Evolutionary conservation across 2,797 vertebrate species (phyloP).

Genomic region (Fringilla coelebs): DNA sequence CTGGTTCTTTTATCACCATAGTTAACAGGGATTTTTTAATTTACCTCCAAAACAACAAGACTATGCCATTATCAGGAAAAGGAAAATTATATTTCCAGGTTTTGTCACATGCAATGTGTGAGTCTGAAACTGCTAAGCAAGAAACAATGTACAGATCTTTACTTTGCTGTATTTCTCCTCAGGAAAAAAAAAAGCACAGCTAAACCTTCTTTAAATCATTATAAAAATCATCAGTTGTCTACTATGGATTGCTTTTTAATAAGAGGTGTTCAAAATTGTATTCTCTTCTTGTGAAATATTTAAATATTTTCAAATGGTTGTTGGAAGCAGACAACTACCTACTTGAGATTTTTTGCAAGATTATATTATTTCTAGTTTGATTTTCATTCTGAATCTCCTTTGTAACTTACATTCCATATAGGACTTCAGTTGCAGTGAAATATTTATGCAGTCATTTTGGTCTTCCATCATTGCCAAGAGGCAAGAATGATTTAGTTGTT

Average conservation of each 20-base stretch:
- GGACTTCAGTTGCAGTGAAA: slow-evolving; percentile 65
- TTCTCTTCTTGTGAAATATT: not conserved
- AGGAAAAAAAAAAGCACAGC: not conserved
- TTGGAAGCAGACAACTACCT: not conserved
- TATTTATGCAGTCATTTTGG: slow-evolving; percentile 40
- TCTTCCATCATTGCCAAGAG: slow-evolving; percentile 30
- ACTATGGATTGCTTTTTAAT: not conserved
- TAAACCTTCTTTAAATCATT: not conserved
- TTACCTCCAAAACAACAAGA: not conserved
- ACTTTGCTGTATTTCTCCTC: not conserved
- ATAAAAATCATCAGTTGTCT: not conserved
- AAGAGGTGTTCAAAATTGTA: not conserved
- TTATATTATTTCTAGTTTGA: not conserved
- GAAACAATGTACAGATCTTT: not conserved
- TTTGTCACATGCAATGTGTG: not conserved
- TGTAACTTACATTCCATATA: slow-evolving; percentile 68
- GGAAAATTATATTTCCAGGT: not conserved
- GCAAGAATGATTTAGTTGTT: slow-evolving; percentile 52
- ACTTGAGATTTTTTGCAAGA: not conserved
- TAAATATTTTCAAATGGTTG: not conserved
- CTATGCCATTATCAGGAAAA: not conserved
- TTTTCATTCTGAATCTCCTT: not conserved
- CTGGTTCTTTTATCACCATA: not conserved
- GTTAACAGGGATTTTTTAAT: not conserved
- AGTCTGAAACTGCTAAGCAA: not conserved